Base-by-base conservation (phyloP, 2,113 vertebrate genomes). In the Psilopogon haemacephalus region DNA sequence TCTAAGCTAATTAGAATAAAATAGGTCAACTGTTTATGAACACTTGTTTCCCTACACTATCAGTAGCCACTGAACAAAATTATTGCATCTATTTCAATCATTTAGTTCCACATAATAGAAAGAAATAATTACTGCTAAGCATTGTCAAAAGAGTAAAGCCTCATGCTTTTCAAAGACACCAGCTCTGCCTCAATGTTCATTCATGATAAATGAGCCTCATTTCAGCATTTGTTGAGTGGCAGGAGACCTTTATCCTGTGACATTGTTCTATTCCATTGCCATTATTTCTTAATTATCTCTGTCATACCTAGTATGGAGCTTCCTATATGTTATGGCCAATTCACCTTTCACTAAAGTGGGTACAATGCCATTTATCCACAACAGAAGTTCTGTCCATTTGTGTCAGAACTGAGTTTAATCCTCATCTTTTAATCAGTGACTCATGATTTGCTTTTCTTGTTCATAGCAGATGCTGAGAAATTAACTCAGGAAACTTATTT, bases 201-300 rank as follows among this genome's bases (percentile, higher is more conserved):
- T 95, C 88, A 74, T 96, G 95, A 96, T 94, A 97, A 97, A 97
- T 94, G 95, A 97, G 85, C 86, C 81, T 92, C 89, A 88, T 95
- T 96, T 96, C 78, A 94, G 91, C 87, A 84, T 95, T 93, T 89
- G 80, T 84, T 89, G 89, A 94, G 88, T 1, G 18, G 1, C 84
- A 90, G 91, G 71, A 95, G 86, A 95, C 93, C 89, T 96, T 96
- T 95, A 92, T 95, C 69, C 84, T 81, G 86, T 87, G 94, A 90
- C 94, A 93, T 75, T 92, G 86, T 94, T 95, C 86, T 88, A 63
- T 94, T 95, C 86, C 72, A 82, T n/a, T 89, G 94, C 84, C 88
- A 95, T 97, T 95, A 96, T 96, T 95, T 94, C 78, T 94, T 96
- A 95, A 96, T 96, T 94, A 96, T 87, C 67, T 80, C 82, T 88